Conservation (phyloP, 1,140 invertebrate species). For the roundworm (Caenorhabditis elegans) region WBcel235 BX284602.5:6621001-6621500, state of each 20-base stretch:
- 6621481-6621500: constrained; percentile 14
- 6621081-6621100: too few species aligned
- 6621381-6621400: neutral
- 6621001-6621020: constrained; percentile 25
- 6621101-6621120: too few species aligned
- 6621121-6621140: too few species aligned
- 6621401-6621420: constrained; percentile 28
- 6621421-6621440: constrained; percentile 29
- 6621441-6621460: constrained; percentile 24
- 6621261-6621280: neutral
- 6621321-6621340: constrained; percentile 19
- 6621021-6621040: too few species aligned
- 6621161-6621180: neutral
- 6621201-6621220: too few species aligned
- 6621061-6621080: too few species aligned
- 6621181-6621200: too few species aligned
- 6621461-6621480: constrained; percentile 5
- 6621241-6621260: neutral
- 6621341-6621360: constrained; percentile 21
- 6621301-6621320: constrained; percentile 30
- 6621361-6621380: constrained; percentile 18
- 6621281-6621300: neutral
- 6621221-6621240: too few species aligned
- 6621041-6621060: too few species aligned
- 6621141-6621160: too few species aligned